Evolutionary conservation across 1,140 invertebrate genomes (phyloP), one percentile per base, ranked within the genome.

Genomic region (Camponotus vicinus): DNA sequence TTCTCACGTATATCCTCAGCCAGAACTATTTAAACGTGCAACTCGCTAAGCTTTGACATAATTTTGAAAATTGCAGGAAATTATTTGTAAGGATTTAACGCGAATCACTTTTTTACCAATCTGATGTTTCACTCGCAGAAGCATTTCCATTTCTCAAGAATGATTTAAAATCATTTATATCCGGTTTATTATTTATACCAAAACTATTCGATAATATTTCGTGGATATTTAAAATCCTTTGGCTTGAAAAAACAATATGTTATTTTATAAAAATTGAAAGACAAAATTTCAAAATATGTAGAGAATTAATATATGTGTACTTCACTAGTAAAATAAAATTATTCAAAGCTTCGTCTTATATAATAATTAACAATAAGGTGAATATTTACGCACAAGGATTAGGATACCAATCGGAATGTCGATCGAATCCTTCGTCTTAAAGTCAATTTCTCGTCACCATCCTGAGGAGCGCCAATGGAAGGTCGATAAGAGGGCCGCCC

Each of bases 401-500:
- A 34, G n/a, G 27, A 11, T 4, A 61, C 18, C 84, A 66, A 67
- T 55, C 71, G 77, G 79, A 83, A 70, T 82, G 71, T 89, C 71
- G 66, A 79, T 83, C 61, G 77, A 89, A 84, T 89, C 86, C 66
- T 89, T 89, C 75, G 18, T 37, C 75, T 61, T 34, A 42, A 57
- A 75, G 37, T 73, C 61, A 86, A 63, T 61, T 52, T 49, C 49
- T 78, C 67, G 88, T 57, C 73, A 80, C 52, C 55, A 79, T 57
- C 66, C 69, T 61, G 71, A 84, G 88, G 66, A 57, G 91, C 91
- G 73, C 92, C 92, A 93, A 93, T 93, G 84, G 92, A 90, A 91
- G 88, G 91, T 93, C 92, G 92, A 94, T 94, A 93, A 93, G 93
- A 93, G 93, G 87, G 91, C 90, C 92, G 91, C 92, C 91, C 93